Evolutionary conservation across 2,888 invertebrate genomes (phyloP), one percentile per base, ranked within the genome.

Genomic region (Cephus pygmeus): DNA sequence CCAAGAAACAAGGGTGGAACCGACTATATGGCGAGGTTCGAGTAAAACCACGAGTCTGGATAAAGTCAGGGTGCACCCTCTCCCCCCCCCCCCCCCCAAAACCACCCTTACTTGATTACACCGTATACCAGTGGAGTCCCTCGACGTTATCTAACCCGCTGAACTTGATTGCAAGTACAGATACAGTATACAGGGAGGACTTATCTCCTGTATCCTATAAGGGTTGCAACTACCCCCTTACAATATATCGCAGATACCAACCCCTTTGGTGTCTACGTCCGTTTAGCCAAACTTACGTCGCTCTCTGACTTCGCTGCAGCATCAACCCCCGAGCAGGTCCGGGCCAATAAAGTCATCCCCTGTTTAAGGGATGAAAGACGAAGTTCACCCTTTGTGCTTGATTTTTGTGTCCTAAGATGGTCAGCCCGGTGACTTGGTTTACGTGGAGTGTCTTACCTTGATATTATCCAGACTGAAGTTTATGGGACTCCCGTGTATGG

Each of bases 91-190:
- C 12, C 36, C 36, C 15, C 40, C 40, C 0, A 75, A 78, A 34
- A 80, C 77, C 81, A 81, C 79, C 71, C 82, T 83, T 78, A 82
- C 82, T 82, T 79, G 82, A 83, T 82, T 83, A 81, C 80, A 81
- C 31, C 68, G 23, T 73, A 73, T 56, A 33, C 68, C 33, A 69
- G 69, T 36, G 6, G 35, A 34, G 71, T 56, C 23, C 9, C 56
- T 9, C 56, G 2, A 1, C 6, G 23, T 23, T 56, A 23, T 23
- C 56, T 6, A 23, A 56, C 56, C 9, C 23, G 15, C 56, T 23
- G 56, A 56, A 23, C 56, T 56, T 23, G 56, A 56, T 56, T 56
- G 56, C 56, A 56, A 56, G 23, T 56, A 56, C 56, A 9, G 56
- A 56, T 56, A 56, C 23, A 2, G 56, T 56, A 23, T 56, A 35